A percentile compares a stretch with the other conserved stretches of the same genome.
phyloP scores from a whole-genome alignment of 2,797 vertebrate species.

The Huso huso region DNA sequence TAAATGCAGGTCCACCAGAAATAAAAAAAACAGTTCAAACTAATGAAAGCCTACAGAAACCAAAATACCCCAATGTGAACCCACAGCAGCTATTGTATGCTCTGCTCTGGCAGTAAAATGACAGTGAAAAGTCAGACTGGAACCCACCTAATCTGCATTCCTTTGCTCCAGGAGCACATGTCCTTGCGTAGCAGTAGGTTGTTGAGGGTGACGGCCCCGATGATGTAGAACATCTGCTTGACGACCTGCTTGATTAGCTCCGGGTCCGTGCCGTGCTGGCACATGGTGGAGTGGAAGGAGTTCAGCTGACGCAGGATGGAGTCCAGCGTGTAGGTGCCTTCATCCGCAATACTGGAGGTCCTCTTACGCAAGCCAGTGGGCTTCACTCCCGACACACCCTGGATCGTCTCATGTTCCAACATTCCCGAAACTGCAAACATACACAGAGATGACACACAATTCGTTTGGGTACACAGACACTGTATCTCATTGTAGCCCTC shows the following conservation, averaged over 20 bases:
- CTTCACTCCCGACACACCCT: slow-evolving; percentile 90
- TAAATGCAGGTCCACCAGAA: too few relatives aligned
- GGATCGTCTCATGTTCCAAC: slow-evolving; percentile 96
- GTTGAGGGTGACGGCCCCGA: slow-evolving; percentile 88
- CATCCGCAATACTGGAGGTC: slow-evolving; percentile 89
- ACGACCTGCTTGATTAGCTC: slow-evolving; percentile 95
- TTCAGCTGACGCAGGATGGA: slow-evolving; percentile 90
- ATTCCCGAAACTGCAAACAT: slow-evolving; percentile 80
- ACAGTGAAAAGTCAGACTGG: too few relatives aligned
- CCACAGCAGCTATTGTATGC: too few relatives aligned
- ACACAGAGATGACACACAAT: slow-evolving; percentile 14
- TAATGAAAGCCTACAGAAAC: too few relatives aligned
- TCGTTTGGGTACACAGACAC: background rate
- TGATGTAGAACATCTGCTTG: slow-evolving; percentile 96
- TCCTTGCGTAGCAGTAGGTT: slow-evolving; percentile 96
- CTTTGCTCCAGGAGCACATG: slow-evolving; percentile 99
- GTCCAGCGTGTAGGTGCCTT: slow-evolving; percentile 90
- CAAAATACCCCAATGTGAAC: too few relatives aligned
- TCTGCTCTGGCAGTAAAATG: too few relatives aligned
- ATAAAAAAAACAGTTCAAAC: too few relatives aligned
- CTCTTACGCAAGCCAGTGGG: slow-evolving; percentile 89
- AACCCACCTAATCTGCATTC: slow-evolving; percentile 93
- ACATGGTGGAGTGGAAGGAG: slow-evolving; percentile 92
- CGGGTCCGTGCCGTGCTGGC: slow-evolving; percentile 90
- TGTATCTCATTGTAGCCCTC: too few relatives aligned